Evolutionary conservation across 2,797 vertebrate genomes (phyloP).

Genomic region (Chrysolophus pictus): DNA sequence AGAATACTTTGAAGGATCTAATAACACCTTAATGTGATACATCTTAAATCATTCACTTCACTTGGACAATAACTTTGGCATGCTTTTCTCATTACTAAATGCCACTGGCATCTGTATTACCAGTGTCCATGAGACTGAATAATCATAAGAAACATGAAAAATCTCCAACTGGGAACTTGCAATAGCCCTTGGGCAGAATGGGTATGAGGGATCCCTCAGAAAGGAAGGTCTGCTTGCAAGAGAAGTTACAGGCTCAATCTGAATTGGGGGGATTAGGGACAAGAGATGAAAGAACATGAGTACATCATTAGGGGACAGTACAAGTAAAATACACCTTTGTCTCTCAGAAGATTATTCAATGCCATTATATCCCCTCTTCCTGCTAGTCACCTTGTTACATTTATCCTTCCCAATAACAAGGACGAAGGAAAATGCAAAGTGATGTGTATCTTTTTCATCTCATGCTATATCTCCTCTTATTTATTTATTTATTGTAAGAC

Average conservation of each 20-base stretch:
- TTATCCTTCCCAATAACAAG: neutral
- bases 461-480: neutral
- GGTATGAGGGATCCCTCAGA: neutral
- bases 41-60: neutral
- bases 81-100: neutral
- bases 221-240: neutral
- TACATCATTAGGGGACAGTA: neutral
- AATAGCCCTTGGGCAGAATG: neutral
- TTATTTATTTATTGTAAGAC: neutral
- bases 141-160: neutral
- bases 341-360: neutral
- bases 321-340: neutral
- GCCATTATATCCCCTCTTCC: neutral
- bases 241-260: neutral
- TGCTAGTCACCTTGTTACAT: neutral
- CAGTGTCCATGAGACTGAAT: neutral
- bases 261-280: neutral
- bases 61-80: neutral
- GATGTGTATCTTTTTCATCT: neutral
- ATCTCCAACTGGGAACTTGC: neutral
- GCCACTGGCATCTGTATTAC: neutral
- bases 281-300: neutral
- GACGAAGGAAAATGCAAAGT: neutral
- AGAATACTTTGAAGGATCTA: neutral
- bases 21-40: neutral